Evolutionary conservation across 2,113 vertebrate species (phyloP).

Genomic region (Nannobrachium achirus): DNA sequence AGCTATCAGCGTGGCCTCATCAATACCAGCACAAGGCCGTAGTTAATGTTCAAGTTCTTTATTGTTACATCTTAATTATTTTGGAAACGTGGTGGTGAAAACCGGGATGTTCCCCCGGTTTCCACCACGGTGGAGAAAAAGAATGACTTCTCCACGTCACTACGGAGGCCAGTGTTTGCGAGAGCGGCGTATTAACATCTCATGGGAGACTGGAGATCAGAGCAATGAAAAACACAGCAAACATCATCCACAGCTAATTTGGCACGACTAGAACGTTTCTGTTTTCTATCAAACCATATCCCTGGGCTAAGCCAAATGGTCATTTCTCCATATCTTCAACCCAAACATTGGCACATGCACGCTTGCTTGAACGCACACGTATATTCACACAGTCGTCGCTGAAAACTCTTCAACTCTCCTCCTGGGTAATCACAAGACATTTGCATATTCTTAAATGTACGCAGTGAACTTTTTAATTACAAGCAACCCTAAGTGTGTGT

Average conservation of each 20-base stretch:
- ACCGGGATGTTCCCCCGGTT: too few relatives aligned
- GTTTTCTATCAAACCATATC: conserved; percentile 46
- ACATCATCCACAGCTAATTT: conserved; percentile 52
- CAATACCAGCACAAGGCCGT: too few relatives aligned
- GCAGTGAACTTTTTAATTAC: conserved; percentile 71
- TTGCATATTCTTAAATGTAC: conserved; percentile 70
- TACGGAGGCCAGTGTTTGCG: too few relatives aligned
- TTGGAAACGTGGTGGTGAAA: too few relatives aligned
- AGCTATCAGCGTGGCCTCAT: too few relatives aligned
- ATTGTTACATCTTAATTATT: too few relatives aligned
- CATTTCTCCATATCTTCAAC: conserved; percentile 23
- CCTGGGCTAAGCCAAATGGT: conserved; percentile 43
- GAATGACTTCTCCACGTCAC: too few relatives aligned
- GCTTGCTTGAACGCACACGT: conserved; percentile 2
- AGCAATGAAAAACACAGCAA: conserved; percentile 27
- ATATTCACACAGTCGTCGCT: conserved; percentile 11
- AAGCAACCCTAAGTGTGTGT: conserved; percentile 50
- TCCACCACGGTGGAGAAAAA: too few relatives aligned
- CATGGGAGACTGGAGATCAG: conserved; percentile 5
- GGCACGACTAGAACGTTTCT: conserved; percentile 36
- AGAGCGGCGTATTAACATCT: too few relatives aligned
- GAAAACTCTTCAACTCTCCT: conserved; percentile 49
- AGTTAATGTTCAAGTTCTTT: too few relatives aligned
- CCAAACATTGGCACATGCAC: conserved; percentile 35
- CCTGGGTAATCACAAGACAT: conserved; percentile 52